Evolutionary conservation across 2,113 vertebrate species (phyloP), one percentile per base, ranked within the genome.

Genomic region (Urocolius indicus): DNA sequence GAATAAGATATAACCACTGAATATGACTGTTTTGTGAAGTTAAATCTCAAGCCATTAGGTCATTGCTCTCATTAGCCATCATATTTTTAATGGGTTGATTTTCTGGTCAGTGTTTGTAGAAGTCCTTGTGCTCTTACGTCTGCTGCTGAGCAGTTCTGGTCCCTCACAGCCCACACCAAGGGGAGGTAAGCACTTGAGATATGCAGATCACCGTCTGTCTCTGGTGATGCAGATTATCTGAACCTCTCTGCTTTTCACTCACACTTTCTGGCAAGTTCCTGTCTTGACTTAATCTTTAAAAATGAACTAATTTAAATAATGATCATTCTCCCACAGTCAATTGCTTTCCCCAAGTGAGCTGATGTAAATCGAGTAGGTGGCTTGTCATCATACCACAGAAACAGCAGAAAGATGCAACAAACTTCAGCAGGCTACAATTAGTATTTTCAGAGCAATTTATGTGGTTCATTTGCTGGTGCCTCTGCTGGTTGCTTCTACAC

Each of bases 241-340:
- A 93, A 91, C 23, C 89, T 89, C 81, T 75, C 54, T 76, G 27
- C 27, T 96, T 91, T 79, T 84, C 55, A 49, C 78, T 85, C 49
- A 62, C n/a, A 93, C 46, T 90, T 94, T 93, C 85, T 88, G 63
- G 78, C 75, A 92, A 88, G 95, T 93, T 96, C 58, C 75, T 87
- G 71, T 79, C 87, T 95, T 94, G 67, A 80, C 85, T 93, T 91
- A 93, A 95, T 90, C 75, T 95, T 95, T 73, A 43, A 27, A 85
- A 91, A 91, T 94, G 43, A 85, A 66, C 48, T 95, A 9, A 95
- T 94, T 95, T 93, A 95, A 94, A 95, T 97, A 96, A 96, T 82
- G 89, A 95, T 90, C 51, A 22, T 91, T 87, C 71, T 77, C 84
- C 88, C 84, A 67, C 78, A 91, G 87, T 89, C 82, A 78, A 87